phyloP scores from a whole-genome alignment of 2,113 vertebrate species.

The rabbit (Oryctolagus cuniculus) region DNA sequence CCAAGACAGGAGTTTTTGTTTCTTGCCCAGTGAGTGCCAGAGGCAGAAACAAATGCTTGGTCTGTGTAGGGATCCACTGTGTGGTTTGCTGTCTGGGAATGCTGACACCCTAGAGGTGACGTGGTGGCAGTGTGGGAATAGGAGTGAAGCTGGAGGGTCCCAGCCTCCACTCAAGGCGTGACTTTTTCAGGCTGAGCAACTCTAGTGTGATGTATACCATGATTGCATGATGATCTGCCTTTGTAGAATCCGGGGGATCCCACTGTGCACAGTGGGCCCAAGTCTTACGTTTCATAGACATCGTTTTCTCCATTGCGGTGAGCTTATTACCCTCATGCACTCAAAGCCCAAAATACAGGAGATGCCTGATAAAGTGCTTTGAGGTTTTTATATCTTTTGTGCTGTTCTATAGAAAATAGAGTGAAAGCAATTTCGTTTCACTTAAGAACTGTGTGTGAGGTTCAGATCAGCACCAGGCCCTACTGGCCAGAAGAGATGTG shows the following conservation, averaged over 20 bases:
- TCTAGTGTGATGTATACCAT: rapidly evolving
- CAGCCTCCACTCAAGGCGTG: too few species aligned
- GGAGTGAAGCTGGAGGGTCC: background rate
- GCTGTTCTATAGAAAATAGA: background rate
- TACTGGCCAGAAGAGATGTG: background rate
- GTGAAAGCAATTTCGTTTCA: background rate
- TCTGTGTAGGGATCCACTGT: background rate
- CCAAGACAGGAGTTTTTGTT: background rate
- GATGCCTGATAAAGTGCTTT: background rate
- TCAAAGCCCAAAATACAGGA: background rate
- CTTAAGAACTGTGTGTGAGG: background rate
- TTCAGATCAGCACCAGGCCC: background rate
- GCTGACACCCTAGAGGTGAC: background rate
- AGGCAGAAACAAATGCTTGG: background rate
- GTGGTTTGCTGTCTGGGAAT: rapidly evolving
- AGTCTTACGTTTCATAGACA: constrained; percentile 13
- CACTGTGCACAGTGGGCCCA: background rate
- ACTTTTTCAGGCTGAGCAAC: background rate
- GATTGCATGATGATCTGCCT: background rate
- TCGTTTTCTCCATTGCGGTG: background rate
- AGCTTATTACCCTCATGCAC: background rate
- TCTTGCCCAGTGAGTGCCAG: background rate
- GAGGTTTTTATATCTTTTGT: constrained; percentile 27
- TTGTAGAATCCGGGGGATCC: constrained; percentile 22
- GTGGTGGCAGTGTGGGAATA: background rate